Percentiles rank a stretch among this genome's conserved stretches.
These are phyloP conservation scores for Spilogale gracilis DNA, from an alignment of 2,113 vertebrate genomes.

Conservation along the genomic window DNA sequence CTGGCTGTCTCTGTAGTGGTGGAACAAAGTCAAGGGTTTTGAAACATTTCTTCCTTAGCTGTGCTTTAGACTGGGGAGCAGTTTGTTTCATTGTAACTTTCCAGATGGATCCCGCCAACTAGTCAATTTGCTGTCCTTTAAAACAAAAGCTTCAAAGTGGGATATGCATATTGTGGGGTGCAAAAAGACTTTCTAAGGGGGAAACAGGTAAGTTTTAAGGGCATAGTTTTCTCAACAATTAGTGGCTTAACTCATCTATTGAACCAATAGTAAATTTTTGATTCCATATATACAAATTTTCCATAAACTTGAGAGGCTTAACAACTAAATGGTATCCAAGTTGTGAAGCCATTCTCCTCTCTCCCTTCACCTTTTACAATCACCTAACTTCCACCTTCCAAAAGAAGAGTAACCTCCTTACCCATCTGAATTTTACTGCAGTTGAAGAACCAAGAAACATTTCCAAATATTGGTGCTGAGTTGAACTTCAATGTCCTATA, in stretches of 20 bases:
- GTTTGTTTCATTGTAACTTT: constrained; percentile 38
- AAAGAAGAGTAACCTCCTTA: not conserved
- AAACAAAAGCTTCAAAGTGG: constrained; percentile 3
- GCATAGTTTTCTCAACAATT: not conserved
- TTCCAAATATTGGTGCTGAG: not conserved
- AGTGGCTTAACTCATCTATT: not conserved
- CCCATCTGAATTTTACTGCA: not conserved
- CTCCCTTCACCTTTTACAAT: not conserved
- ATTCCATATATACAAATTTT: not conserved
- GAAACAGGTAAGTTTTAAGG: not conserved
- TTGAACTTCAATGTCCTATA: not conserved
- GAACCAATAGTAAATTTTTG: not conserved
- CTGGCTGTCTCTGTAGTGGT: constrained; percentile 70
- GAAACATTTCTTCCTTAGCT: constrained; percentile 61
- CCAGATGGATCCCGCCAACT: constrained; percentile 9
- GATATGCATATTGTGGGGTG: not conserved
- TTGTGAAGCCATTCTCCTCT: not conserved
- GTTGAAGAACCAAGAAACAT: not conserved
- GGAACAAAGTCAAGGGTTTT: constrained; percentile 71
- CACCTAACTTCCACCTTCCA: not conserved
- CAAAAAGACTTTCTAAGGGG: not conserved
- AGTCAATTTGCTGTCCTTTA: not conserved
- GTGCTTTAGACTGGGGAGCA: constrained; percentile 3
- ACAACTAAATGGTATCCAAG: not conserved
- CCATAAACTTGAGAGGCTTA: not conserved